These are phyloP conservation scores for Epinephelus cyanopodus DNA, from an alignment of 2,113 vertebrate species.

Conservation along the genomic window DNA sequence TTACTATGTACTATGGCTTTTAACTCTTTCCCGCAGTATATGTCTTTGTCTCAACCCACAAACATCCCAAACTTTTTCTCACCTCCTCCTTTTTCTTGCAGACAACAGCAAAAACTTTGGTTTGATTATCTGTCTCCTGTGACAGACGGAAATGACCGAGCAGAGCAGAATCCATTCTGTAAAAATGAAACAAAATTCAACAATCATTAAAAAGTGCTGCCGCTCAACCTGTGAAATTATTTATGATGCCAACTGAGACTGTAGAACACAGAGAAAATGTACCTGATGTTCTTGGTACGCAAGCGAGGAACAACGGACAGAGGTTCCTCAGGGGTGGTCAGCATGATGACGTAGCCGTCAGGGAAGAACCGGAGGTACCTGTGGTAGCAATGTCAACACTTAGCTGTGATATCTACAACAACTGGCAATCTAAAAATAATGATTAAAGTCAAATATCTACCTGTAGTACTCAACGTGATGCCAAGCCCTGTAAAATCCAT, in stretches of 20 bases:
- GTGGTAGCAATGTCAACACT: conserved; percentile 6
- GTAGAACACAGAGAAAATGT: neutral
- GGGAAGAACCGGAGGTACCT: conserved; percentile 98
- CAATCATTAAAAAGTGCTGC: neutral
- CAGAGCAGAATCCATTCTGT: conserved; percentile 93
- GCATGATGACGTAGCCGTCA: conserved; percentile 94
- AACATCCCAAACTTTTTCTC: conserved; percentile 28
- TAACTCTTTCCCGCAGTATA: neutral
- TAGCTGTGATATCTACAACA: neutral
- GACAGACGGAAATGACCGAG: conserved; percentile 97
- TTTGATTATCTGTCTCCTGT: conserved; percentile 99
- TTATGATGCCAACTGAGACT: neutral
- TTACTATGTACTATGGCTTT: neutral
- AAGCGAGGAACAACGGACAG: conserved; percentile 90
- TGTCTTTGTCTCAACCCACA: neutral
- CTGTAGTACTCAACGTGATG: conserved; percentile 99
- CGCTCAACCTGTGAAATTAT: too few species aligned
- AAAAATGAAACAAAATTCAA: conserved; percentile 67
- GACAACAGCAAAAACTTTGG: conserved; percentile 99
- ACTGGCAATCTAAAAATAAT: neutral
- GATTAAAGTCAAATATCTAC: conserved; percentile 76
- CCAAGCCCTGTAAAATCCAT: conserved; percentile 98
- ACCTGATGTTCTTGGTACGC: conserved; percentile 92
- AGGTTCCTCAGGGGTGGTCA: conserved; percentile 96
- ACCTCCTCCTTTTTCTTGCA: conserved; percentile 98